Base-by-base conservation (phyloP, 1,140 invertebrate genomes). In the Planococcus citri region DNA sequence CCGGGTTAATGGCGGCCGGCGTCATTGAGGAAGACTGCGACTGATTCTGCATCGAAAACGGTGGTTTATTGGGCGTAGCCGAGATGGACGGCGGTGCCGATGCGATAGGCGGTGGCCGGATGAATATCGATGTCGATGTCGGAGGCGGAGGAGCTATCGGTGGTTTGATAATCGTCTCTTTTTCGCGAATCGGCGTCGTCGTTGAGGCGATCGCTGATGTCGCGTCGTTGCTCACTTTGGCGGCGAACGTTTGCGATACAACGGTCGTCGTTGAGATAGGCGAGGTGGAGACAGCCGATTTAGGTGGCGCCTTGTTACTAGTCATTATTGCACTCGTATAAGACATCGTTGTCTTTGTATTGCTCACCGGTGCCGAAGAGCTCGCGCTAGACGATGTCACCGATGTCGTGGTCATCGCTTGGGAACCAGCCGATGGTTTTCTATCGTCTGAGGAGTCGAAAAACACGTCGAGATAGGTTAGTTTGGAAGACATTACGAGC, bases 261-360 rank as follows among this genome's bases (percentile, higher is more conserved):
- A 74, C 38, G 38, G 67, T 78, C 10, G 78, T 80, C 17, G 80
- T 77, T 25, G 80, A 76, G 73, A 80, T 81, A 22, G 83, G 27
- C 37, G 68, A 27, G 37, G 27, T 69, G 72, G 60, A 71, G 57
- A 69, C 70, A 22, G 71, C 51, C 37, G 68, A 70, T 20, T 70
- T 57, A 27, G 69, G 70, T 24, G 74, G 57, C n/a, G 71, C 67
- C 27, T 72, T 71, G 72, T 82, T 76, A 79, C 10, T 77, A 1
- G 82, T 82, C 81, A 83, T 84, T 64, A 85, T 84, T 64, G 83
- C 83, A 70, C 80, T 82, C 20, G 84, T 84, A 72, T 86, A 85
- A 1, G 83, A 84, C 80, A 83, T 84, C 24, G 83, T 87, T 61
- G 83, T 83, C 73, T 83, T 83, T n/a, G 81, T 83, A 71, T 78